These are phyloP conservation scores for Microctenopoma lineatum DNA, from an alignment of 2,797 vertebrate genomes.

Conservation along the genomic window DNA sequence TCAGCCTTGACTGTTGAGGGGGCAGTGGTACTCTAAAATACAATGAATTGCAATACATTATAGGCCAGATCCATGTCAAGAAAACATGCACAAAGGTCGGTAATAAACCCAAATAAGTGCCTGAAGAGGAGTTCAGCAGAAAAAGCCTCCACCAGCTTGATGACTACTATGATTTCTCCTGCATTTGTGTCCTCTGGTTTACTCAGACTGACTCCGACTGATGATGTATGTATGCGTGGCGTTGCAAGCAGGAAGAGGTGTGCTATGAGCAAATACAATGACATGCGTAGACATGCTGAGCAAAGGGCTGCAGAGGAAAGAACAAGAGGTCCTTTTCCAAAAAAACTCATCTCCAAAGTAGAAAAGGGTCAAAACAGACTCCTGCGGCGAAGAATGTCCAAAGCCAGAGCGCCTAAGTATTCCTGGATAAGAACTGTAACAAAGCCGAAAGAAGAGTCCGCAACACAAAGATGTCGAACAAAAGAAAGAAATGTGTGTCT, in stretches of 20 bases:
- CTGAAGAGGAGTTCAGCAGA: slow-evolving; percentile 2
- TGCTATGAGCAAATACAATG: slow-evolving; percentile 15
- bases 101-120: not conserved
- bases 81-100: slow-evolving; percentile 1
- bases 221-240: not conserved
- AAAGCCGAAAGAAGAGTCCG: not conserved
- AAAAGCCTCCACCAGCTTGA: slow-evolving; percentile 27
- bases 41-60: slow-evolving; percentile 43
- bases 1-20: slow-evolving; percentile 61
- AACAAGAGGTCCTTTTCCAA: slow-evolving; percentile 9
- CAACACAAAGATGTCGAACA: not conserved
- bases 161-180: slow-evolving; percentile 10
- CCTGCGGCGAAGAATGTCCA: not conserved
- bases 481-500: not conserved
- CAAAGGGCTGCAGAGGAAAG: slow-evolving; percentile 10
- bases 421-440: slow-evolving; percentile 2
- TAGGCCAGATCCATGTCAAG: slow-evolving; percentile 3
- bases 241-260: slow-evolving; percentile 10
- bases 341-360: not conserved
- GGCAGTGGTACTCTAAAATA: slow-evolving; percentile 63
- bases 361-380: slow-evolving; percentile 3
- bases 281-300: slow-evolving; percentile 24
- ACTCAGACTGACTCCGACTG: slow-evolving; percentile 5
- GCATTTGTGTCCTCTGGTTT: slow-evolving; percentile 7
- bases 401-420: slow-evolving; percentile 5